These are phyloP conservation scores for Lynx canadensis DNA, from an alignment of 2,113 vertebrate species.

Conservation along the genomic window DNA sequence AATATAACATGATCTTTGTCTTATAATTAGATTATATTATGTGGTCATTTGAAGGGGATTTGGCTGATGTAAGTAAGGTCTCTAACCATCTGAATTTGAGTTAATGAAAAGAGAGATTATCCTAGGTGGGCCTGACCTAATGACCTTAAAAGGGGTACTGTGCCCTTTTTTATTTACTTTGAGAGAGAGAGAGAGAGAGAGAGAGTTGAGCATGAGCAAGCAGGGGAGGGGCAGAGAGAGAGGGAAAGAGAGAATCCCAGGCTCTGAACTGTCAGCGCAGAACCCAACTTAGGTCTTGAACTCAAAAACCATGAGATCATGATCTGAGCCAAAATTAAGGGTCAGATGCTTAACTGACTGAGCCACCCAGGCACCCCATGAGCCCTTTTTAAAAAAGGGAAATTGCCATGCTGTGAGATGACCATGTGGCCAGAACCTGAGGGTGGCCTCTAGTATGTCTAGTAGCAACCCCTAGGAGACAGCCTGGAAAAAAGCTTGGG, in stretches of 20 bases:
- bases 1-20: neutral
- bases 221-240: too few species aligned
- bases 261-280: too few species aligned
- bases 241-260: too few species aligned
- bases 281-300: too few species aligned
- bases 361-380: too few species aligned
- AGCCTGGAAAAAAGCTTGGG: neutral
- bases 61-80: neutral
- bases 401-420: neutral
- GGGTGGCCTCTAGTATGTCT: neutral
- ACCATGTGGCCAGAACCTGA: neutral
- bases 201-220: too few species aligned
- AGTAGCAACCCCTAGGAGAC: neutral
- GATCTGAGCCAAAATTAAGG: too few species aligned
- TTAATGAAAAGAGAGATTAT: slow-evolving; percentile 12
- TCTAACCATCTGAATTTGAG: neutral
- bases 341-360: too few species aligned
- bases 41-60: neutral
- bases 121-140: neutral
- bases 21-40: neutral
- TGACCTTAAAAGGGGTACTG: neutral
- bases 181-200: too few species aligned
- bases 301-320: too few species aligned
- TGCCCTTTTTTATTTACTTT: neutral
- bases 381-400: neutral